Conservation (phyloP, 2,113 vertebrate genomes). For the Platichthys stellatus region DNA sequence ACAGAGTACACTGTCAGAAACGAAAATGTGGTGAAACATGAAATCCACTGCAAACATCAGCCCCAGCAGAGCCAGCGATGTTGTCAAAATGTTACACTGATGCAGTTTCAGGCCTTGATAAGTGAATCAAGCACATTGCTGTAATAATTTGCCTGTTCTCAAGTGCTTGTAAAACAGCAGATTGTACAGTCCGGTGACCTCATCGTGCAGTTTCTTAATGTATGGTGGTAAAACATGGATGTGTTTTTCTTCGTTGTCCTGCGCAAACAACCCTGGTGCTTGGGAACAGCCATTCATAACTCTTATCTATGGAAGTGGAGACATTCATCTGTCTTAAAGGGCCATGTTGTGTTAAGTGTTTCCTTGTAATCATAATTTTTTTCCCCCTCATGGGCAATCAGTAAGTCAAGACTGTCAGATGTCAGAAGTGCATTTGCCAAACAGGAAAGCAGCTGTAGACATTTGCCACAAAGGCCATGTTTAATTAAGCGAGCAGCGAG, state of each 20-base stretch:
- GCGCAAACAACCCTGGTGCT: not conserved
- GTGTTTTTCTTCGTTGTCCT: not conserved
- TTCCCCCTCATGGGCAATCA: not conserved
- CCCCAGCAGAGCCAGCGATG: not conserved
- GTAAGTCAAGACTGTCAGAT: not conserved
- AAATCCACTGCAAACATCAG: not conserved
- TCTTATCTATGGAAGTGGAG: not conserved
- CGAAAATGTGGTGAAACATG: not conserved
- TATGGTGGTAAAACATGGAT: not conserved
- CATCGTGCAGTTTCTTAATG: not conserved
- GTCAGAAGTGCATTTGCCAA: not conserved
- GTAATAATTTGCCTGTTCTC: not conserved
- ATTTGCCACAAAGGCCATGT: not conserved
- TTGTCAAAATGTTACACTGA: not conserved
- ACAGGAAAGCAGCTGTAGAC: not conserved
- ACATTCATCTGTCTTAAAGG: not conserved
- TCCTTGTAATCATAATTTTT: not conserved
- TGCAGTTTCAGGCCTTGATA: not conserved
- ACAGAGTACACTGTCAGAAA: constrained; percentile 47
- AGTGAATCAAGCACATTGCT: constrained; percentile 1
- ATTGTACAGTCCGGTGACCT: not conserved
- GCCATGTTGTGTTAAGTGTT: not conserved
- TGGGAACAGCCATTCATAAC: not conserved
- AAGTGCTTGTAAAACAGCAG: not conserved
- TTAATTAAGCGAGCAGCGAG: not conserved